These are phyloP conservation scores for Cataglyphis altisquamis DNA, from an alignment of 2,888 invertebrate genomes.

Conservation along the genomic window DNA sequence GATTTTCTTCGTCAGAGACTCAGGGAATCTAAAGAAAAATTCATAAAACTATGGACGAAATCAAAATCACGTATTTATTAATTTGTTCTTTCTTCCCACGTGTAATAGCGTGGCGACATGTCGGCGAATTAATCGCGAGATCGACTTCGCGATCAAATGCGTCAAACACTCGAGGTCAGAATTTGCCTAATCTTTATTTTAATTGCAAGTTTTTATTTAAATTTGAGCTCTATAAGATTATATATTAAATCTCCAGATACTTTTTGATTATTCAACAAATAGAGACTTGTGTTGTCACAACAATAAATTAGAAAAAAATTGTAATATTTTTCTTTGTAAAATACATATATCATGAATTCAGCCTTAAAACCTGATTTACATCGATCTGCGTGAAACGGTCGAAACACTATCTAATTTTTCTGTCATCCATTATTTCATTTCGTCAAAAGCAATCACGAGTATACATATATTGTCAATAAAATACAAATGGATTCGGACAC, in stretches of 20 bases:
- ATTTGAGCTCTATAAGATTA: neutral
- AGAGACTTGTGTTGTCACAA: neutral
- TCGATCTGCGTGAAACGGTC: neutral
- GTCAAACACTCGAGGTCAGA: conserved; percentile 14
- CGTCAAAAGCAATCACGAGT: conserved; percentile 4
- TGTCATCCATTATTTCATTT: neutral
- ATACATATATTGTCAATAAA: conserved; percentile 41
- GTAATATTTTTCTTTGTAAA: neutral
- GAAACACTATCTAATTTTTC: conserved; percentile 24
- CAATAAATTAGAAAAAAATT: neutral
- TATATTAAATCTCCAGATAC: neutral
- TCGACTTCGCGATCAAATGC: conserved; percentile 2
- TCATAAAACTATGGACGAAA: neutral
- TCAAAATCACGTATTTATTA: conserved; percentile 13
- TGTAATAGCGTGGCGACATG: neutral
- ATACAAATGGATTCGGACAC: conserved; percentile 11
- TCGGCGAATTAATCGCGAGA: neutral
- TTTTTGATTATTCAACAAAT: neutral
- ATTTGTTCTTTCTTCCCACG: neutral
- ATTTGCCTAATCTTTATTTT: conserved; percentile 27
- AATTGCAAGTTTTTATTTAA: conserved; percentile 8
- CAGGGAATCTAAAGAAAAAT: neutral
- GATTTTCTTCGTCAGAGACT: neutral
- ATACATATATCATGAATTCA: neutral
- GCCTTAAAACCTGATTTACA: neutral